Evolutionary conservation across 2,113 vertebrate genomes (phyloP).

Genomic region (Rhizomys pruinosus): DNA sequence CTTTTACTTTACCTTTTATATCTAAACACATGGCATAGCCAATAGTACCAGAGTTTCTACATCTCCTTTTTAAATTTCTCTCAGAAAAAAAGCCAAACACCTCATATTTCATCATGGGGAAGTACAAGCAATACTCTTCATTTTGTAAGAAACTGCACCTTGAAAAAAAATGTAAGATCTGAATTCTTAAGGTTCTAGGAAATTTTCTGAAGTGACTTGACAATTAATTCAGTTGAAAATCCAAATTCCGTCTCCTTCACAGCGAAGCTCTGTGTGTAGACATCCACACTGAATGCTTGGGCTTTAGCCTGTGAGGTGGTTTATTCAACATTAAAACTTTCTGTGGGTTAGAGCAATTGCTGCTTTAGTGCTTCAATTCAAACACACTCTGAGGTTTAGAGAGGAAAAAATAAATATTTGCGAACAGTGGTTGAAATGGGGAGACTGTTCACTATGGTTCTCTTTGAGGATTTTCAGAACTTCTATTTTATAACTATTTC

Average conservation of each 20-base stretch:
- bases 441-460: conserved; percentile 60
- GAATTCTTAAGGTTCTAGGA: conserved; percentile 58
- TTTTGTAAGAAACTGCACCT: conserved; percentile 6
- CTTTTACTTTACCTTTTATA: neutral
- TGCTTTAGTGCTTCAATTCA: conserved; percentile 83
- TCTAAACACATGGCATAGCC: neutral
- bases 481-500: conserved; percentile 72
- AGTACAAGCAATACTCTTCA: neutral
- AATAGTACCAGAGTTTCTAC: neutral
- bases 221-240: conserved; percentile 56
- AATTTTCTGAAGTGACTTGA: conserved; percentile 62
- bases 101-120: conserved; percentile 17
- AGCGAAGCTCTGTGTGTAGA: conserved; percentile 53
- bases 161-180: conserved; percentile 51
- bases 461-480: conserved; percentile 76
- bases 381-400: conserved; percentile 82
- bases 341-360: conserved; percentile 74
- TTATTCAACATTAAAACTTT: conserved; percentile 80
- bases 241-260: conserved; percentile 62
- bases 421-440: conserved; percentile 69
- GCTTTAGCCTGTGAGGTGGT: conserved; percentile 69
- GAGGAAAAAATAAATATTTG: conserved; percentile 87
- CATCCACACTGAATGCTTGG: conserved; percentile 43
- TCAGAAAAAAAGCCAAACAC: neutral
- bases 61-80: conserved; percentile 28